Conservation (phyloP, 2,888 invertebrate genomes). For the Melieria crassipennis region DNA sequence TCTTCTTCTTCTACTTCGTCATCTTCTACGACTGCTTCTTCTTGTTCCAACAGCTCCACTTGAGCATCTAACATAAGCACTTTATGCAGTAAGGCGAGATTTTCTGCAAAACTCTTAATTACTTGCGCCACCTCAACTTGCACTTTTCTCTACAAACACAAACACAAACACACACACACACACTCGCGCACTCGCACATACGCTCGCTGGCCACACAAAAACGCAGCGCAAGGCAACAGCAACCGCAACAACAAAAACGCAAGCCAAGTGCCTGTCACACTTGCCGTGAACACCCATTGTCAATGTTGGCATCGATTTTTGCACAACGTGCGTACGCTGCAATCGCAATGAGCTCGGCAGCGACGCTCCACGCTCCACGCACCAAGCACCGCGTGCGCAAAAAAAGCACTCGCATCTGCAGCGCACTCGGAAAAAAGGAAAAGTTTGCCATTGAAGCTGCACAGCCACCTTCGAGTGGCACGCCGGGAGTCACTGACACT, state of each 20-base stretch:
- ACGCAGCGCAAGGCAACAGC: not conserved
- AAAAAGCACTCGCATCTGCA: slow-evolving; percentile 15
- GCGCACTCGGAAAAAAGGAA: slow-evolving; percentile 26
- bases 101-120: slow-evolving; percentile 5
- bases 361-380: slow-evolving; percentile 10
- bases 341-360: slow-evolving; percentile 13
- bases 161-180: too few relatives aligned
- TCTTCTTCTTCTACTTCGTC: too few relatives aligned
- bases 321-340: slow-evolving; percentile 30
- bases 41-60: not conserved
- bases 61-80: slow-evolving; percentile 8
- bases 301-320: slow-evolving; percentile 50
- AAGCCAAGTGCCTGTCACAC: slow-evolving; percentile 27
- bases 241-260: not conserved
- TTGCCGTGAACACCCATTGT: slow-evolving; percentile 45
- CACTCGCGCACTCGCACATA: not conserved
- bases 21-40: not conserved
- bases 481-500: not conserved
- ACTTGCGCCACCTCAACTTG: slow-evolving; percentile 37
- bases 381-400: not conserved
- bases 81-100: not conserved
- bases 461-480: slow-evolving; percentile 6
- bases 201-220: not conserved
- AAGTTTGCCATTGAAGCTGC: slow-evolving; percentile 34
- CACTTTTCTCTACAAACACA: not conserved